Base-by-base conservation (phyloP, 2,888 invertebrate species). In the Creontiades dilutus region DNA sequence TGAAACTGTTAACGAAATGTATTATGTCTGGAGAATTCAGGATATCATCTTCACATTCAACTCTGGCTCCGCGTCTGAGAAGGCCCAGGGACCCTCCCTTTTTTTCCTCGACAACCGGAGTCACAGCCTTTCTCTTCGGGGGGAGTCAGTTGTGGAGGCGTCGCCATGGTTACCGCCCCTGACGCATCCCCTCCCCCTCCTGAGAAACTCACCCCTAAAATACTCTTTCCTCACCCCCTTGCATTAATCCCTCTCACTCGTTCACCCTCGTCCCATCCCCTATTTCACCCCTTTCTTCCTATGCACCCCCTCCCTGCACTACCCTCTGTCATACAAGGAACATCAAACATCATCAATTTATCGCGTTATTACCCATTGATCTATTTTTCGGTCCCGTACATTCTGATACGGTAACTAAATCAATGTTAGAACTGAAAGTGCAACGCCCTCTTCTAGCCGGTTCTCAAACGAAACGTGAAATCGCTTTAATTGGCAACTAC, bases 71-170 rank as follows among this genome's bases (percentile, higher is more conserved):
- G 37, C 37, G 37, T 37, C 37, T 37, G 37, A 7, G 37, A 52
- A 48, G 13, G 13, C 13, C 48, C 48, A 48, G 48, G 48, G 13
- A 7, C 13, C 52, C 16, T 12, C 11, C 61, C 19, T 9, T 61
- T 61, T 61, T n/a, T 9, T 19, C 9, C 19, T 19, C 19, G 9
- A 9, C 61, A 61, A 12, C 19, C 23, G 7, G 68, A 68, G 68
- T 23, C 68, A 68, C 68, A 68, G 23, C n/a, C 68, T 68, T 68
- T 68, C 68, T 23, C 68, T 23, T 68, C 9, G 68, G 61, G 61
- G 19, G 68, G 23, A 68, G 68, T 68, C 68, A 68, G 68, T 68
- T 68, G 68, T 68, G 68, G 23, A 68, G 68, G 68, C 68, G 68
- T 68, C 68, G 68, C 23, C 68, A 12, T 68, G 68, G 68, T 13